Base-by-base conservation (phyloP, 2,888 invertebrate genomes). In the Zootermopsis nevadensis region DNA sequence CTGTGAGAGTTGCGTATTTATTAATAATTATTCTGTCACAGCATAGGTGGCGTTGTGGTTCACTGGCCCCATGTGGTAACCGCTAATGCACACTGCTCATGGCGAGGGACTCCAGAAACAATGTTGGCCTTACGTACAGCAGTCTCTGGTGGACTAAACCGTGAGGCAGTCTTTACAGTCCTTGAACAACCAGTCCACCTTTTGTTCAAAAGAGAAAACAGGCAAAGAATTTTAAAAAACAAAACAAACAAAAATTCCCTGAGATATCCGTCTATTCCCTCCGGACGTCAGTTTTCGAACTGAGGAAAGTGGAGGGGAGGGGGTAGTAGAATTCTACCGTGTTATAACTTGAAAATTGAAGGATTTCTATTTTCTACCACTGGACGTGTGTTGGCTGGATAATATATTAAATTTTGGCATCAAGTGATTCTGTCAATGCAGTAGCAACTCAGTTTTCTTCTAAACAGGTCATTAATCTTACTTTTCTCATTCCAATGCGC, bases 291-390 rank as follows among this genome's bases (percentile, higher is more conserved):
- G 15, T 48, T 48, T 15, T 15, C 15, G 19, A 19, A 48, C 48
- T 48, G 19, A 3, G 19, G 27, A 60, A 15, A 8, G 60, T 4
- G 15, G 19, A 3, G 19, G 27, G n/a, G 27, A 8, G 60, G n/a
- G 15, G 53, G 3, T 53, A 15, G n/a, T 1, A 60, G 60, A n/a
- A 60, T 60, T 60, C 60, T 8, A 60, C n/a, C 60, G n/a, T 60
- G n/a, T 60, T 60, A 60, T 60, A 27, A 60, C 60, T 60, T 60
- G 0, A 60, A 60, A 60, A 60, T 60, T 60, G 60, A 60, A 60
- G 60, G 60, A 60, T 60, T 60, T 27, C 60, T 60, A 60, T 60
- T 60, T 60, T 60, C 60, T 60, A 60, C 27, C 60, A 60, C n/a
- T 60, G 60, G 60, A 60, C 60, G 60, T 60, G 60, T 19, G 24